A percentile compares a stretch with the other conserved stretches of the same genome.
phyloP scores from a whole-genome alignment of 2,888 invertebrate species.

The Eupithecia pulchellata region DNA sequence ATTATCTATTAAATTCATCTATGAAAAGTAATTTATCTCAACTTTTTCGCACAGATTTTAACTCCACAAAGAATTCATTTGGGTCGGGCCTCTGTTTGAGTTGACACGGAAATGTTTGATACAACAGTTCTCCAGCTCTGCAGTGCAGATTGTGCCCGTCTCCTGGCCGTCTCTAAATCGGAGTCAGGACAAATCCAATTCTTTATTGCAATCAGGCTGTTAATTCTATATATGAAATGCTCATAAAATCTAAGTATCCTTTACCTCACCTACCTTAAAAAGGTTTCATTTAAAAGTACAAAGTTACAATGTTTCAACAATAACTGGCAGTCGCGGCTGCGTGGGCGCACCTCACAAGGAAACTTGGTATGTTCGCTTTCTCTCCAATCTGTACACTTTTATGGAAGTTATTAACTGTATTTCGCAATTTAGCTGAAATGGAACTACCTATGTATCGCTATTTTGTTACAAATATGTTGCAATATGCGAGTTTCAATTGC shows the following conservation, averaged over 20 bases:
- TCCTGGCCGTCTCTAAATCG: no score
- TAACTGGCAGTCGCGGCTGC: conserved; percentile 19
- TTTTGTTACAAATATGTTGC: neutral
- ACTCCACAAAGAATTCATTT: no score
- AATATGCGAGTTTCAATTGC: neutral
- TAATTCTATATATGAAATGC: neutral
- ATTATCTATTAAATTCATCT: no score
- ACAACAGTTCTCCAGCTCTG: no score
- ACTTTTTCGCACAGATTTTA: no score
- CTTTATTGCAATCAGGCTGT: neutral
- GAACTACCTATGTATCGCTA: neutral
- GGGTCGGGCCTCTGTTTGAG: no score
- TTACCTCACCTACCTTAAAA: neutral
- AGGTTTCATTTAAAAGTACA: conserved; percentile 9
- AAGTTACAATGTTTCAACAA: conserved; percentile 20
- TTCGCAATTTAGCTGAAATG: conserved; percentile 28
- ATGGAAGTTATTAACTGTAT: conserved; percentile 38
- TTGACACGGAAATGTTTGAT: no score
- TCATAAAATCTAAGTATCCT: neutral
- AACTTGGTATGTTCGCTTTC: conserved; percentile 49
- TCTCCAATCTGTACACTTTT: conserved; percentile 42
- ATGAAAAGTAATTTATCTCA: no score
- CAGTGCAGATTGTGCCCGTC: no score
- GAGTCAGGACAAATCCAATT: no score
- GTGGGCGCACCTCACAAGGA: conserved; percentile 44